A percentile compares a stretch with the other conserved stretches of the same genome.
Conservation (phyloP, 2,797 vertebrate genomes). For the Selene dorsalis region DNA sequence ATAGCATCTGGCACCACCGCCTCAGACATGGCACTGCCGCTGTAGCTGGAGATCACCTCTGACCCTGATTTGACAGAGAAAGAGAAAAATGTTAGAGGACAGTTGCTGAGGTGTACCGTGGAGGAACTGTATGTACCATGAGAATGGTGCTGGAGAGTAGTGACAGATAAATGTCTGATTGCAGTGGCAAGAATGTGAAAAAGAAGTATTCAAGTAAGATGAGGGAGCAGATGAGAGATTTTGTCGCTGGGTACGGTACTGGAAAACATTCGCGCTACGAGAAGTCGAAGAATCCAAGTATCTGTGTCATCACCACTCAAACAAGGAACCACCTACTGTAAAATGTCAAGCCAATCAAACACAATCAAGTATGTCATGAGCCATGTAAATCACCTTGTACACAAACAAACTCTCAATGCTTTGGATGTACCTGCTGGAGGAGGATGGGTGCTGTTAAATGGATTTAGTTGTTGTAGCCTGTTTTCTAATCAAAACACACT, state of each 20-base stretch:
- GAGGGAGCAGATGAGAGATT: conserved; percentile 1
- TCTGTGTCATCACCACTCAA: not conserved
- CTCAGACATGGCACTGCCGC: conserved; percentile 90
- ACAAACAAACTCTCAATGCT: not conserved
- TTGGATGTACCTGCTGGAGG: not conserved
- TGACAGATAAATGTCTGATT: not conserved
- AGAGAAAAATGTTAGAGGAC: not conserved
- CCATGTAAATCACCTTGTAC: not conserved
- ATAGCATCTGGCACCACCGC: conserved; percentile 72
- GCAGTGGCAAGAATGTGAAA: conserved; percentile 7
- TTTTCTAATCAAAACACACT: conserved; percentile 11
- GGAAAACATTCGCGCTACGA: not conserved
- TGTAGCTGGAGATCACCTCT: conserved; percentile 82
- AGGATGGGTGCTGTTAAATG: not conserved
- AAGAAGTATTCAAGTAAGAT: conserved; percentile 8
- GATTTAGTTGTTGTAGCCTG: conserved; percentile 6
- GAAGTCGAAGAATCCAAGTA: conserved; percentile 1
- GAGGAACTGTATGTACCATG: not conserved
- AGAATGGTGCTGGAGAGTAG: not conserved
- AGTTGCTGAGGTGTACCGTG: not conserved
- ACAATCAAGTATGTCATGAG: not conserved
- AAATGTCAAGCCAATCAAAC: not conserved
- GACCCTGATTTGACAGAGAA: conserved; percentile 66
- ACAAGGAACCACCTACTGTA: not conserved
- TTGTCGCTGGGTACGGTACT: too few relatives aligned